A percentile compares a stretch with the other conserved stretches of the same genome.
Conservation (phyloP, 2,888 invertebrate species). For the Odontocerum albicorne region DNA sequence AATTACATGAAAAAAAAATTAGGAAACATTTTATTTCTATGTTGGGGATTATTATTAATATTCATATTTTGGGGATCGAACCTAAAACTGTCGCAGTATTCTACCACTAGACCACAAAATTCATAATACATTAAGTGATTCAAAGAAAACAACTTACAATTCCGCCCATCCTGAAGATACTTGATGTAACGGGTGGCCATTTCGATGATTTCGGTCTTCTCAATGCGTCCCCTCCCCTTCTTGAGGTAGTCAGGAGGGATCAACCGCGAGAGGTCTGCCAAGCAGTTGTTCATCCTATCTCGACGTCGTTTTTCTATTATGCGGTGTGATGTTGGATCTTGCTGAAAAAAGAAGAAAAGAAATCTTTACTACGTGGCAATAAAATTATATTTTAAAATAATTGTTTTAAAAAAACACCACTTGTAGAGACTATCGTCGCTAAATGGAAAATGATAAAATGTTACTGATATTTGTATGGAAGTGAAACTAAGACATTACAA, state of each 20-base stretch:
- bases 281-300: conserved; percentile 96
- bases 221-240: conserved; percentile 93
- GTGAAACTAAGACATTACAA: background rate
- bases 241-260: conserved; percentile 92
- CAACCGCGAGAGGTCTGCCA: conserved; percentile 89
- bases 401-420: background rate
- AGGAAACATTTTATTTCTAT: too few relatives aligned
- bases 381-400: background rate
- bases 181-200: conserved; percentile 96
- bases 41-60: too few relatives aligned
- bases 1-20: too few relatives aligned
- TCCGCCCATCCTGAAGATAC: conserved; percentile 68
- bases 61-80: too few relatives aligned
- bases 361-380: background rate
- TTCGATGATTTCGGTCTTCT: conserved; percentile 97
- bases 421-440: background rate
- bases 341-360: conserved; percentile 49
- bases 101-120: too few relatives aligned
- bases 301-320: conserved; percentile 94
- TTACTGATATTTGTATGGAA: too few relatives aligned
- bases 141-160: conserved; percentile 8
- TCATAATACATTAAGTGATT: too few relatives aligned
- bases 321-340: conserved; percentile 97
- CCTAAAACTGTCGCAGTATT: too few relatives aligned
- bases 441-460: background rate